Percentiles rank a stretch among this genome's conserved stretches.
phyloP scores from a whole-genome alignment of 2,113 vertebrate species.

The Sorex fumeus region DNA sequence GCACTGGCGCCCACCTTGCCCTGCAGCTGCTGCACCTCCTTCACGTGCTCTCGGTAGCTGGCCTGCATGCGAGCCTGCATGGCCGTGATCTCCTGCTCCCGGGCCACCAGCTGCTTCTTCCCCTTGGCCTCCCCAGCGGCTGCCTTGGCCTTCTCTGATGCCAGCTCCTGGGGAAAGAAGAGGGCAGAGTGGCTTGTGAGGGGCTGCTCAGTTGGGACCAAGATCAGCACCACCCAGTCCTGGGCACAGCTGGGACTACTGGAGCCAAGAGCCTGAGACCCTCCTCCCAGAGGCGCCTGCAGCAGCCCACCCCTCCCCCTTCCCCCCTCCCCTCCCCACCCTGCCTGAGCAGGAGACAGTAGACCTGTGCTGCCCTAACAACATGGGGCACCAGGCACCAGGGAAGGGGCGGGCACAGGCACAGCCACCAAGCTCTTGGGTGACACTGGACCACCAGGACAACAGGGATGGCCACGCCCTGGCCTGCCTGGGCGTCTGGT shows the following conservation, averaged over 20 bases:
- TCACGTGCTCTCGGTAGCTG: slow-evolving; percentile 94
- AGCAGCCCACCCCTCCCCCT: too few relatives aligned
- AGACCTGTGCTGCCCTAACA: too few relatives aligned
- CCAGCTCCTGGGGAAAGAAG: slow-evolving; percentile 90
- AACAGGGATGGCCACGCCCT: too few relatives aligned
- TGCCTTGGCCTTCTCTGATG: slow-evolving; percentile 92
- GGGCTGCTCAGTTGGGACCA: background rate
- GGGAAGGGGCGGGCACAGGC: too few relatives aligned
- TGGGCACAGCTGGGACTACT: background rate
- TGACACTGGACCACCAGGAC: too few relatives aligned
- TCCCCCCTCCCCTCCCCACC: background rate
- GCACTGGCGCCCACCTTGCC: slow-evolving; percentile 90
- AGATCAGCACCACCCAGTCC: background rate
- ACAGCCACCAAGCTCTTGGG: too few relatives aligned
- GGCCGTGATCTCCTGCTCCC: slow-evolving; percentile 92
- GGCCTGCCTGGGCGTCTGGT: too few relatives aligned
- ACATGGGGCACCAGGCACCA: too few relatives aligned
- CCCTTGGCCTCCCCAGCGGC: slow-evolving; percentile 90
- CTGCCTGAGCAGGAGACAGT: background rate
- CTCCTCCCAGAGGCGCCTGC: too few relatives aligned
- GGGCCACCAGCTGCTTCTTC: slow-evolving; percentile 93
- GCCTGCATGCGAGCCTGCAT: slow-evolving; percentile 96
- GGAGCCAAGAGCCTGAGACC: background rate
- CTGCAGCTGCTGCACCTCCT: slow-evolving; percentile 94
- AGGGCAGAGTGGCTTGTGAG: background rate